Evolutionary conservation across 2,888 invertebrate species (phyloP), one percentile per base, ranked within the genome.

Genomic region (Brenthis ino): DNA sequence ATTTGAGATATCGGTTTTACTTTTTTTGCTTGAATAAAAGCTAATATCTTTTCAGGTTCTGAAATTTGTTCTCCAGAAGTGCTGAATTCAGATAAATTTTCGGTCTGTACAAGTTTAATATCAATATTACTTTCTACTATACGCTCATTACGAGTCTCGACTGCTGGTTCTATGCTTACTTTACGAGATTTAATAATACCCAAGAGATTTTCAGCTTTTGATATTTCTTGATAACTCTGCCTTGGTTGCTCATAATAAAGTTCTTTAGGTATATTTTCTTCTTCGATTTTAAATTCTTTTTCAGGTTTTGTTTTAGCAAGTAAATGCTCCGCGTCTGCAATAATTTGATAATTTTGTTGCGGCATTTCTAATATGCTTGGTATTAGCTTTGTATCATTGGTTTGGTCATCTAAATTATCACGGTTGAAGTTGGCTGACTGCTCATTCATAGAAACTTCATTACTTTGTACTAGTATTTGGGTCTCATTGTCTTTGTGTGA

Each of bases 141-240:
- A 55, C 8, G 20, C 2, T 37, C 43, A 13, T 47, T 61, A 66
- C 14, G 33, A 67, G 67, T 16, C 13, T 14, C 20, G 37, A 16
- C 73, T 69, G 73, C 56, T 72, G 70, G 48, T 64, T 57, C 57
- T 57, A 71, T 74, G 69, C 72, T 76, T 70, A 70, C 58, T 65
- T 74, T 71, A 64, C 73, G 71, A 68, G 76, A 77, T 72, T 72
- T 72, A 28, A 54, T 65, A 11, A 69, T 47, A n/a, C 77, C 83
- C 24, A 78, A 71, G 28, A 74, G 65, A 67, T 72, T 79, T 77
- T 88, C 88, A 60, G 85, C 85, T 55, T 85, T 82, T 67, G 64
- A 55, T 33, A 86, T 78, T 69, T 88, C 85, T 53, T 84, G 77
- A 76, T 86, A 84, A 70, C 78, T 82, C 56, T 82, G 78, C 11